These are phyloP conservation scores for Corythornis cristatus DNA, from an alignment of 2,113 vertebrate species.

Conservation along the genomic window DNA sequence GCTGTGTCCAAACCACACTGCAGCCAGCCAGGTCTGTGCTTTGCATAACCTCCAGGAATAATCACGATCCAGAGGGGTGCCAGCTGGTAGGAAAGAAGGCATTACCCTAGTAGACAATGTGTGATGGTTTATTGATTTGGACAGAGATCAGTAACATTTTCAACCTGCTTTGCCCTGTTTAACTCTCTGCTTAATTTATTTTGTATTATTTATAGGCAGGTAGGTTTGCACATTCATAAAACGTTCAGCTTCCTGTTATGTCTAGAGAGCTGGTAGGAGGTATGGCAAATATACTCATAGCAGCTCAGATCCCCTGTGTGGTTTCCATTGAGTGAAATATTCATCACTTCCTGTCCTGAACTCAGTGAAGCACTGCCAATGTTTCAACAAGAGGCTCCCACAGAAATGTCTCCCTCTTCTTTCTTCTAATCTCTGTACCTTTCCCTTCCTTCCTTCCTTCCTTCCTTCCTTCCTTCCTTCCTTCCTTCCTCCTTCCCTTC, in stretches of 20 bases:
- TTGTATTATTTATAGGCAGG: conserved; percentile 44
- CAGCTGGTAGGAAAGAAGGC: not conserved
- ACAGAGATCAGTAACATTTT: not conserved
- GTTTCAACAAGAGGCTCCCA: not conserved
- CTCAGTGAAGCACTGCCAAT: conserved; percentile 2
- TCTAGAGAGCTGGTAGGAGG: conserved; percentile 41
- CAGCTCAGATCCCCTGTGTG: conserved; percentile 27
- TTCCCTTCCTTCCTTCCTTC: not conserved
- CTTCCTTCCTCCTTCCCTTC: not conserved
- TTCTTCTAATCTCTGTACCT: not conserved
- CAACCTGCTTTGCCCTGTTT: conserved; percentile 5
- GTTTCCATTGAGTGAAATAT: conserved; percentile 47
- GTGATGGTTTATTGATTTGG: not conserved
- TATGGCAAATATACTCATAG: conserved; percentile 27
- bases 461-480: too few relatives aligned
- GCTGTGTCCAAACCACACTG: not conserved
- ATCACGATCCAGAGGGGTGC: not conserved
- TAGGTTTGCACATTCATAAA: conserved; percentile 48
- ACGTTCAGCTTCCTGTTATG: conserved; percentile 44
- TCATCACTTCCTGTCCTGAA: conserved; percentile 38
- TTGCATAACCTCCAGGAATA: not conserved
- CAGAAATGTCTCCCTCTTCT: not conserved
- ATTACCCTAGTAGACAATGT: not conserved
- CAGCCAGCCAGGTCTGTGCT: not conserved
- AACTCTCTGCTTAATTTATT: not conserved